Evolutionary conservation across 2,797 vertebrate species (phyloP).

Genomic region (Danio tinwini): DNA sequence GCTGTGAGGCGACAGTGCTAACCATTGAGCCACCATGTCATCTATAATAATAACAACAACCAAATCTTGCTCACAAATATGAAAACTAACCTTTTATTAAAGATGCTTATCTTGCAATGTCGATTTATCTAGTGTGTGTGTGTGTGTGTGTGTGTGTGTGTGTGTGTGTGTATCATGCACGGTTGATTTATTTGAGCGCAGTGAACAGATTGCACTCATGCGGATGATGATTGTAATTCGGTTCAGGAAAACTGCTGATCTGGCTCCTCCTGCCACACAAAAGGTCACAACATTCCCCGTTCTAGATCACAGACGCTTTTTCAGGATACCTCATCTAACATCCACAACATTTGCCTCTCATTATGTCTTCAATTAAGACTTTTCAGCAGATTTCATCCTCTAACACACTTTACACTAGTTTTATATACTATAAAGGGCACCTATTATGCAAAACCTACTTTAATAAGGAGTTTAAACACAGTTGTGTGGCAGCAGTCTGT

Average conservation of each 20-base stretch:
- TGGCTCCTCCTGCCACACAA: conserved; percentile 63
- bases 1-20: too few relatives aligned
- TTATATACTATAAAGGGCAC: too few relatives aligned
- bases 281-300: conserved; percentile 70
- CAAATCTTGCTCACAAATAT: neutral
- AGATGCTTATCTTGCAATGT: neutral
- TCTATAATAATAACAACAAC: too few relatives aligned
- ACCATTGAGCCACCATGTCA: too few relatives aligned
- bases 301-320: conserved; percentile 10
- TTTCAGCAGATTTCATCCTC: too few relatives aligned
- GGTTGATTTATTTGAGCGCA: neutral
- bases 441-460: too few relatives aligned
- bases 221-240: conserved; percentile 67
- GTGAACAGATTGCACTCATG: conserved; percentile 64
- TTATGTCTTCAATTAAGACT: too few relatives aligned
- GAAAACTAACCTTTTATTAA: neutral
- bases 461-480: too few relatives aligned
- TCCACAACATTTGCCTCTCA: neutral
- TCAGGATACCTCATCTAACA: neutral
- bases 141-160: neutral
- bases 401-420: too few relatives aligned
- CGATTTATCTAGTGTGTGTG: neutral
- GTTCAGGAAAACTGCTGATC: conserved; percentile 65
- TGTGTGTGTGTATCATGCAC: neutral
- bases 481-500: too few relatives aligned